phyloP scores from a whole-genome alignment of 2,113 vertebrate species.

The Microtus ochrogaster region DNA sequence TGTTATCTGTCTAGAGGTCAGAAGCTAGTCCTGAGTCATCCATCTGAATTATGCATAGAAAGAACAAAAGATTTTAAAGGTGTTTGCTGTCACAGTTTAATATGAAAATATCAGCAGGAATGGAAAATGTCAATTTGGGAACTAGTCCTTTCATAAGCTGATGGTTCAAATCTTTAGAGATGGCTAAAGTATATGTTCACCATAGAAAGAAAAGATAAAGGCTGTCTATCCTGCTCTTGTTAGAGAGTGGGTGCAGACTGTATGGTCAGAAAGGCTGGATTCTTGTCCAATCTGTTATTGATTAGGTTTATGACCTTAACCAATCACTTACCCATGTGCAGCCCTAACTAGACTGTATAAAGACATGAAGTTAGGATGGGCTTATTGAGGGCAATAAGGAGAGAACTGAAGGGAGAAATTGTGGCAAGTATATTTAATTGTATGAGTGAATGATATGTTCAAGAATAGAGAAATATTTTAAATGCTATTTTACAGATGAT shows the following conservation, averaged over 20 bases:
- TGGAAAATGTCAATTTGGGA: background rate
- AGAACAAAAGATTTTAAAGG: background rate
- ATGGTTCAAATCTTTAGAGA: background rate
- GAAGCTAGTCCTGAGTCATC: background rate
- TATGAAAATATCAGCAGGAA: background rate
- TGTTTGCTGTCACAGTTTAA: background rate
- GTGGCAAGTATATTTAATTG: background rate
- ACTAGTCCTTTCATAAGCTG: background rate
- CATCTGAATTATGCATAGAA: background rate
- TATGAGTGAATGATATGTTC: background rate
- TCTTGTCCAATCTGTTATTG: slow-evolving; percentile 10
- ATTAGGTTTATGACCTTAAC: background rate
- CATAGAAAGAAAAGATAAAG: background rate
- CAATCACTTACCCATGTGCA: background rate
- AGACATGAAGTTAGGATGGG: background rate
- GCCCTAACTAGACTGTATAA: background rate
- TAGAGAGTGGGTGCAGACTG: background rate
- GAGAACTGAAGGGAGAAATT: background rate
- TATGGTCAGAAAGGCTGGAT: background rate
- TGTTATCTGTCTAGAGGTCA: background rate
- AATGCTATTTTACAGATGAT: background rate
- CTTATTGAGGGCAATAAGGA: background rate
- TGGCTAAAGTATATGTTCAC: background rate
- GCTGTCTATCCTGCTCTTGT: background rate
- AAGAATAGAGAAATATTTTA: background rate